A percentile compares a stretch with the other conserved stretches of the same genome.
Evolutionary conservation across 2,888 invertebrate species (phyloP).

Genomic region (Calameuta filiformis): DNA sequence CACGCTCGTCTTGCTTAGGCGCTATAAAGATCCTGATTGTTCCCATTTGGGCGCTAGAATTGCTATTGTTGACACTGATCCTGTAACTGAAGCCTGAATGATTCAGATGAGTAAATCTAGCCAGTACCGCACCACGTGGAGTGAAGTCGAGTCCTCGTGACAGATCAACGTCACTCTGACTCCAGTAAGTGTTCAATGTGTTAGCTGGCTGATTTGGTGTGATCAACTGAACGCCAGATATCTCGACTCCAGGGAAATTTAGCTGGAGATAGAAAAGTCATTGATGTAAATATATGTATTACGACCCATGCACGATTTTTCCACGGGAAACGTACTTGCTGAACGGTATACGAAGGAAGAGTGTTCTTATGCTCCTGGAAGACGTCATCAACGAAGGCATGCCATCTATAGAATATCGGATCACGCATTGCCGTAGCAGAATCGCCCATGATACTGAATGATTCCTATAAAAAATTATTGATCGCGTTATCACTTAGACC

Average conservation of each 20-base stretch:
- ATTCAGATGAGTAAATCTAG: slow-evolving; percentile 82
- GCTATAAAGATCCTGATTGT: slow-evolving; percentile 62
- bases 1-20: slow-evolving; percentile 75
- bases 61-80: slow-evolving; percentile 71
- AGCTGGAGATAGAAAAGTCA: slow-evolving; percentile 65
- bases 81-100: slow-evolving; percentile 77
- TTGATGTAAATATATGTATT: not conserved
- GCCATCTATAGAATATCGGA: slow-evolving; percentile 89
- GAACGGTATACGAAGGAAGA: slow-evolving; percentile 73
- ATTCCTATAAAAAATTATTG: slow-evolving; percentile 70
- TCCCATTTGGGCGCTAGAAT: too few species aligned
- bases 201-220: slow-evolving; percentile 69
- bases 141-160: slow-evolving; percentile 85
- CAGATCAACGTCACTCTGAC: slow-evolving; percentile 81
- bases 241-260: slow-evolving; percentile 73
- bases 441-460: slow-evolving; percentile 85
- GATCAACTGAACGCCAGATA: slow-evolving; percentile 70
- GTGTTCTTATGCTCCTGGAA: slow-evolving; percentile 81
- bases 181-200: slow-evolving; percentile 79
- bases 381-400: slow-evolving; percentile 81
- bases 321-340: slow-evolving; percentile 66
- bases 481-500: not conserved
- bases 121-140: slow-evolving; percentile 79
- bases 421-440: slow-evolving; percentile 88
- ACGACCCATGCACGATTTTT: not conserved